Evolutionary conservation across 2,113 vertebrate species (phyloP), one percentile per base, ranked within the genome.

Genomic region (Scortum barcoo): DNA sequence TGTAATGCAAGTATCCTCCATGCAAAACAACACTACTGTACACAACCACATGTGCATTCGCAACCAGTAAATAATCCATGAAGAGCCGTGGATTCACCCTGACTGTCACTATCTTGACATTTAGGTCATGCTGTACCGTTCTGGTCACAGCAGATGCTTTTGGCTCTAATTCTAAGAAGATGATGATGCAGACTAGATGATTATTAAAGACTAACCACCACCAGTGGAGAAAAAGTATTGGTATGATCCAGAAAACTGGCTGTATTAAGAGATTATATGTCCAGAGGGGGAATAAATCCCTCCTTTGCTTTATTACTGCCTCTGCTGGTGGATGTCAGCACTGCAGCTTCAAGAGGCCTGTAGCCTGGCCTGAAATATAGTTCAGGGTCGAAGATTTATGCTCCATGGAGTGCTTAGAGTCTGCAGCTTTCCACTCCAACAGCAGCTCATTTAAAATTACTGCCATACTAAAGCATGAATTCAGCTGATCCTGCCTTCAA

Each of bases 51-150:
- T 67, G 70, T 79, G 76, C 63, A 66, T 84, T 70, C 84, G 46
- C 67, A 77, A 19, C 14, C 33, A 69, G 78, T 92, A 75, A 93
- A 91, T 91, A 93, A 91, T 89, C 78, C 44, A 93, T 83, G 77
- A 90, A 48, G 36, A 42, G 58, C 67, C 48, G 60, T 38, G 48
- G 81, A 83, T 84, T 63, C 70, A 78, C 81, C 89, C 71, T 38
- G 44, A 79, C 75, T 78, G 84, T 85, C 84, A 83, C 30, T 92
- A 50, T 81, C 28, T 68, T 80, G 48, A 58, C 78, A 90, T 90
- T 16, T 85, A 88, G 91, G 92, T 90, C 91, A 90, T 1, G 26
- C 30, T 57, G 33, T 54, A 51, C 13, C 6, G 4, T 63, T 78
- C 46, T 57, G 58, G 50, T 76, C 9, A 20, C 60, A 65, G 84